phyloP scores from a whole-genome alignment of 2,113 vertebrate genomes.

The Argyrosomus japonicus region DNA sequence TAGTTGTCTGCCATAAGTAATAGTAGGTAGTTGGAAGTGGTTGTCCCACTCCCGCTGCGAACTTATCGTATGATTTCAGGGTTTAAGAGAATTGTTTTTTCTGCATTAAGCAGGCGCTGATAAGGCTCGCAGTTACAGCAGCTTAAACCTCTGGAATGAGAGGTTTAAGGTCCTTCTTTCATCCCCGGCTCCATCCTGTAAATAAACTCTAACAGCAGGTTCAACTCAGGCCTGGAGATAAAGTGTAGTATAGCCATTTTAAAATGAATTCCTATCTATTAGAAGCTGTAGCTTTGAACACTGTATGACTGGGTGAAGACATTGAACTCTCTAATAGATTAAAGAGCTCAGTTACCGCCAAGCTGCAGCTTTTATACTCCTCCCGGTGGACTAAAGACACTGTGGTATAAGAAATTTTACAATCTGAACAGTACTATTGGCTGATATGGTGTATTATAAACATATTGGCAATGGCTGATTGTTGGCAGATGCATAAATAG shows the following conservation, averaged over 20 bases:
- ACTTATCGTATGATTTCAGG: conserved; percentile 22
- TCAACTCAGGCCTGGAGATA: conserved; percentile 20
- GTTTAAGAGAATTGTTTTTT: conserved; percentile 38
- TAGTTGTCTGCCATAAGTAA: conserved; percentile 28
- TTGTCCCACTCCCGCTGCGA: conserved; percentile 12
- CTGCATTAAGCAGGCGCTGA: conserved; percentile 26
- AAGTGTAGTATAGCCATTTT: not conserved
- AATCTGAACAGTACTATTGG: not conserved
- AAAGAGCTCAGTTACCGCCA: not conserved
- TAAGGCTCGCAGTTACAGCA: conserved; percentile 15
- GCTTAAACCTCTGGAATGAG: not conserved
- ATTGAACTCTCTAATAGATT: not conserved
- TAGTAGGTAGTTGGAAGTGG: conserved; percentile 20
- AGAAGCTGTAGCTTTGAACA: not conserved
- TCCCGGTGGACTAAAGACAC: not conserved
- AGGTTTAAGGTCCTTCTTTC: not conserved
- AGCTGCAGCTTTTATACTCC: not conserved
- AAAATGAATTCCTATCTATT: not conserved
- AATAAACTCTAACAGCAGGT: conserved; percentile 4
- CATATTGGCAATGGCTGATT: not conserved
- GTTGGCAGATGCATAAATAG: not conserved
- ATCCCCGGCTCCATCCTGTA: not conserved
- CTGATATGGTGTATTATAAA: not conserved
- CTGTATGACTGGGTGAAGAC: not conserved
- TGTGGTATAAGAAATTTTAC: not conserved